Percentiles rank a stretch among this genome's conserved stretches.
Evolutionary conservation across 2,113 vertebrate genomes (phyloP).

Genomic region (Sylvietta virens): DNA sequence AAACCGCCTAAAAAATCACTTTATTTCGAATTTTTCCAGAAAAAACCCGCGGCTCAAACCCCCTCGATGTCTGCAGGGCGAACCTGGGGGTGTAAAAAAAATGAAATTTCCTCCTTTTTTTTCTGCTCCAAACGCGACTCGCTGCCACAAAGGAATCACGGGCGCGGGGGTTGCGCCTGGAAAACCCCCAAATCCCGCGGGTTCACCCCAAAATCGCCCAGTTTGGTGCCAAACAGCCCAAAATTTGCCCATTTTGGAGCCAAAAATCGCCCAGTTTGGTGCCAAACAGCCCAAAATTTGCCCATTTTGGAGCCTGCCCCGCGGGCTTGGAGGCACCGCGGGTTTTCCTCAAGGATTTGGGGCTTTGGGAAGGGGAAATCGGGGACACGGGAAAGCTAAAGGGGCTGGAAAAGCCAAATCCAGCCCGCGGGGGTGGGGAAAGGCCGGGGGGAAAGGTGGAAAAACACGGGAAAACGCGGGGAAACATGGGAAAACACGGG

Average conservation of each 20-base stretch:
- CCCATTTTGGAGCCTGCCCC: neutral
- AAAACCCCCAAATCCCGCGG: accelerated
- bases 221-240: neutral
- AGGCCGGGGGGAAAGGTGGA: neutral
- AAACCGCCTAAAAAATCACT: neutral
- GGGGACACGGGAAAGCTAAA: accelerated
- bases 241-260: neutral
- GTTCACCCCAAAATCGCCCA: neutral
- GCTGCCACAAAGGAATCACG: neutral
- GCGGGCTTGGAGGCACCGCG: neutral
- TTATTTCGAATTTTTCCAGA: neutral
- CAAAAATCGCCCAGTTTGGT: neutral
- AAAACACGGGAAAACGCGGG: neutral
- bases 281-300: neutral
- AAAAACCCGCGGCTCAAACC: neutral
- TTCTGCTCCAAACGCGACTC: neutral
- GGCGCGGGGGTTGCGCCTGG: too few species aligned
- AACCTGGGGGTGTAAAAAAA: neutral
- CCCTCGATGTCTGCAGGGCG: accelerated
- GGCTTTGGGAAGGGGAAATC: neutral
- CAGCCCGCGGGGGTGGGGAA: neutral
- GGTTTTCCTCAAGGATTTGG: neutral
- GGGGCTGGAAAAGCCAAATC: neutral
- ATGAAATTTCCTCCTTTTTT: accelerated
- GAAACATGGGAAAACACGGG: neutral